phyloP scores from a whole-genome alignment of 2,888 invertebrate species.

The Polyommatus iphigenia region DNA sequence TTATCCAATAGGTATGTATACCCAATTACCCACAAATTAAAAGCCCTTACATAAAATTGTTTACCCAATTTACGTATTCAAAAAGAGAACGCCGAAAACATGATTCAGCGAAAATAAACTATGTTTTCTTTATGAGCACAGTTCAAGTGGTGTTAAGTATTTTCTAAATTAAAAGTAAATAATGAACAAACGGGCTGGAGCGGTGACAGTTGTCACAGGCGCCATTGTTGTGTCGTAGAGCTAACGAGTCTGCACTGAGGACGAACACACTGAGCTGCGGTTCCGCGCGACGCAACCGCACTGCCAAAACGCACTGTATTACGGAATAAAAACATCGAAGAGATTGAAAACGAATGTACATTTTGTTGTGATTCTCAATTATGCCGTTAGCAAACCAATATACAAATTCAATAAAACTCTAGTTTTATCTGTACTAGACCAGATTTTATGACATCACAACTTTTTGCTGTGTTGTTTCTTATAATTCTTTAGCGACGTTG shows the following conservation, averaged over 20 bases:
- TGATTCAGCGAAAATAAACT: slow-evolving; percentile 10
- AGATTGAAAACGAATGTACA: too few relatives aligned
- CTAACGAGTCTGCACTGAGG: slow-evolving; percentile 12
- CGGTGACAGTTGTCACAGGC: slow-evolving; percentile 15
- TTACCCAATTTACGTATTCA: background rate
- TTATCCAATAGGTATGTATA: too few relatives aligned
- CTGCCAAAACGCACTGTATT: background rate
- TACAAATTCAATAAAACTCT: too few relatives aligned
- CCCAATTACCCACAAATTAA: too few relatives aligned
- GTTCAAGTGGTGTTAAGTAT: slow-evolving; percentile 26
- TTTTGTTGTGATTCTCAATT: too few relatives aligned
- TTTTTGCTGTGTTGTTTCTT: too few relatives aligned
- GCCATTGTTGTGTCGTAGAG: slow-evolving; percentile 8
- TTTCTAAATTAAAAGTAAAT: slow-evolving; percentile 30
- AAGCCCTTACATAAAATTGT: background rate
- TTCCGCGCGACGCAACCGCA: background rate
- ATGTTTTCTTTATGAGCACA: slow-evolving; percentile 6
- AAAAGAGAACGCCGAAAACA: slow-evolving; percentile 13
- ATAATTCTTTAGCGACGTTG: too few relatives aligned
- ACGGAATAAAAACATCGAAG: background rate
- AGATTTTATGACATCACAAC: too few relatives aligned
- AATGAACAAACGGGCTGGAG: slow-evolving; percentile 14
- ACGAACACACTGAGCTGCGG: background rate
- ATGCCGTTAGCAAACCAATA: too few relatives aligned
- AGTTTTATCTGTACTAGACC: too few relatives aligned